phyloP scores from a whole-genome alignment of 2,113 vertebrate species.

The Daphoenositta chrysoptera region DNA sequence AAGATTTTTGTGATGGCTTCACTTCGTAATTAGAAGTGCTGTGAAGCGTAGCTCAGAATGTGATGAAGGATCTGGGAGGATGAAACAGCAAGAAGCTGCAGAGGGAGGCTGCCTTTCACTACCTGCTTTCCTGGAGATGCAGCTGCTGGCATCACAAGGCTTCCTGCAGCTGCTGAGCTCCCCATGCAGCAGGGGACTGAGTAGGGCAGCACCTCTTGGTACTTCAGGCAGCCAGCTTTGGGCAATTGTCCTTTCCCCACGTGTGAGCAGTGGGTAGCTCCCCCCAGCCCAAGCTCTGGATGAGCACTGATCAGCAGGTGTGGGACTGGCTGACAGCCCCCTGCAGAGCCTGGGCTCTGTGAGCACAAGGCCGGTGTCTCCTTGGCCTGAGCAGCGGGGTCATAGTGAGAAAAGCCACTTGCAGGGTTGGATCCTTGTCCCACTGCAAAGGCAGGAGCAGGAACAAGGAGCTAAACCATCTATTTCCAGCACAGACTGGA shows the following conservation, averaged over 20 bases:
- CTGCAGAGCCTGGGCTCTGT: not conserved
- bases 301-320: not conserved
- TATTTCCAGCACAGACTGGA: not conserved
- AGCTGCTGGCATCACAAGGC: not conserved
- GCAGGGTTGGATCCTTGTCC: not conserved
- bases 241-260: not conserved
- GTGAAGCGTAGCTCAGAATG: not conserved
- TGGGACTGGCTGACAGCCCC: not conserved
- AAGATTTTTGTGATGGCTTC: not conserved
- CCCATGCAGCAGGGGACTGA: fast-evolving
- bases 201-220: not conserved
- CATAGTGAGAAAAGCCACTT: not conserved
- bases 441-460: not conserved
- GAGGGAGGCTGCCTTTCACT: not conserved
- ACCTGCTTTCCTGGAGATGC: not conserved
- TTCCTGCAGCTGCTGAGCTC: not conserved
- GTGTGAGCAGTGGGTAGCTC: not conserved
- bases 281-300: fast-evolving
- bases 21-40: not conserved
- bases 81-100: not conserved
- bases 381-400: fast-evolving
- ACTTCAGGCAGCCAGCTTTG: not conserved
- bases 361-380: not conserved
- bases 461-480: not conserved
- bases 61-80: not conserved